Conservation (phyloP, 2,797 vertebrate genomes). For the Crypturellus tataupa region DNA sequence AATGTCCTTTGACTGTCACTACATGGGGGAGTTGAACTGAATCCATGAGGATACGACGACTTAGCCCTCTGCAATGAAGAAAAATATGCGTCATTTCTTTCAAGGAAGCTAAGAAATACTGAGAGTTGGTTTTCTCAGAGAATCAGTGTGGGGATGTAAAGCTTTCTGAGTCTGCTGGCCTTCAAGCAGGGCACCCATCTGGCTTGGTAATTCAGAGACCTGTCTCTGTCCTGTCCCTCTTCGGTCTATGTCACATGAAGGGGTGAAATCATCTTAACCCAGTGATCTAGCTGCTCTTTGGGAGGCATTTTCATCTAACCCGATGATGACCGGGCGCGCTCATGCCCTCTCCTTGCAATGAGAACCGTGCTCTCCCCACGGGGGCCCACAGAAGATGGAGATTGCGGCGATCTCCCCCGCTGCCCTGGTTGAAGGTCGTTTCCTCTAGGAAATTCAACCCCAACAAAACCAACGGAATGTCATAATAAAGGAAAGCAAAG, state of each 20-base stretch:
- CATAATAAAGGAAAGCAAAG: background rate
- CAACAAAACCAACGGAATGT: conserved; percentile 10
- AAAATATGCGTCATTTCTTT: conserved; percentile 35
- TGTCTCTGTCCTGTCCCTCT: background rate
- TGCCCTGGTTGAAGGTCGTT: conserved; percentile 66
- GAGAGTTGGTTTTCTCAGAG: conserved; percentile 1
- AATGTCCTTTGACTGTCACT: conserved; percentile 27
- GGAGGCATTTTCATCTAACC: conserved; percentile 55
- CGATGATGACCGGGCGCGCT: conserved; percentile 59
- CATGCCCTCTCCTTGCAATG: conserved; percentile 45
- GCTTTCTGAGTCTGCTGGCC: background rate
- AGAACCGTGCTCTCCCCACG: conserved; percentile 32
- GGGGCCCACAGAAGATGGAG: conserved; percentile 54
- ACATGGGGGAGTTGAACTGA: background rate
- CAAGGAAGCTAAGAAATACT: conserved; percentile 32
- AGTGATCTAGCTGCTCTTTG: conserved; percentile 22
- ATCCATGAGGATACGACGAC: conserved; percentile 24
- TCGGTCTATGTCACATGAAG: background rate
- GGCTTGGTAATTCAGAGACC: background rate
- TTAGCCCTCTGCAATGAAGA: conserved; percentile 39
- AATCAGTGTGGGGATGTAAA: background rate
- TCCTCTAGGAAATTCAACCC: conserved; percentile 48
- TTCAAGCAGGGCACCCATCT: background rate
- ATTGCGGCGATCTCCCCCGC: conserved; percentile 57
- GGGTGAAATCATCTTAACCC: background rate